Conservation (phyloP, 2,113 vertebrate genomes). For the Ramphastos sulfuratus region DNA sequence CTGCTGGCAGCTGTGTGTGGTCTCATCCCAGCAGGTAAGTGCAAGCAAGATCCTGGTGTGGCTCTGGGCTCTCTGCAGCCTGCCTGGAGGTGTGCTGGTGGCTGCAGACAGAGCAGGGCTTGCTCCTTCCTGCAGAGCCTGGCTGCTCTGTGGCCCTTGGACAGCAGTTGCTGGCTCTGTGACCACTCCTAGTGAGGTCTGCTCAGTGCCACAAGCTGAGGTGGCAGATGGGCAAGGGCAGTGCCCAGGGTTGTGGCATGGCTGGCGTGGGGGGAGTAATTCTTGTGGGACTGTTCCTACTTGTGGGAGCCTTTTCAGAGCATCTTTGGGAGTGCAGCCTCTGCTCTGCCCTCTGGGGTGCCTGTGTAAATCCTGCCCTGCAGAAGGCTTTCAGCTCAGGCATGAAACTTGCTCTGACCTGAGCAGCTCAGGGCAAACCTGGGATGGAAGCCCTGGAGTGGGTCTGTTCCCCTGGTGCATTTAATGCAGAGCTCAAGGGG, state of each 20-base stretch:
- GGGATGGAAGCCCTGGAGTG: background rate
- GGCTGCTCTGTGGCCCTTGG: background rate
- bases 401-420: background rate
- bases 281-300: background rate
- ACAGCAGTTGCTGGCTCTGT: background rate
- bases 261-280: background rate
- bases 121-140: background rate
- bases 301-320: background rate
- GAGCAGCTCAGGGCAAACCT: background rate
- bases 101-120: background rate
- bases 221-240: conserved; percentile 9
- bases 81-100: background rate
- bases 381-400: background rate
- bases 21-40: background rate
- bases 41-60: background rate
- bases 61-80: background rate
- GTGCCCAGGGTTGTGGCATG: background rate
- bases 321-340: background rate
- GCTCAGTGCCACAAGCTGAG: background rate
- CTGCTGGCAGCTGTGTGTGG: background rate
- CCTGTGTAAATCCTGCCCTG: background rate
- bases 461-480: background rate
- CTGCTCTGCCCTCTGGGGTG: background rate
- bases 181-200: background rate
- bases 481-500: background rate